These are phyloP conservation scores for Pipistrellus pipistrellus DNA, from an alignment of 2,797 vertebrate genomes.

Conservation along the genomic window DNA sequence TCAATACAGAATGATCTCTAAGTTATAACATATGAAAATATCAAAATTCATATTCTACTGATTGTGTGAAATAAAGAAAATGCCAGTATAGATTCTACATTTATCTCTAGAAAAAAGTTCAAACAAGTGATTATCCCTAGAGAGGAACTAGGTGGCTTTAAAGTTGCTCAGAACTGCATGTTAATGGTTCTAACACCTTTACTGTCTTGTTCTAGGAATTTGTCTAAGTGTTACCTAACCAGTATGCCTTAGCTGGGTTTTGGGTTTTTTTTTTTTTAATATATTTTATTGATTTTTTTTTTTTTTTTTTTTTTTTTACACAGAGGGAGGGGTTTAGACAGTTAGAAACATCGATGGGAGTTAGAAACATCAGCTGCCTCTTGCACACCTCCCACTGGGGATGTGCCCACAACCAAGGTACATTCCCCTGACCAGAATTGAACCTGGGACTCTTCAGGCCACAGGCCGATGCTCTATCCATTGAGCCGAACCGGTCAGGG, in stretches of 20 bases:
- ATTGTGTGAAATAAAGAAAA: slow-evolving; percentile 49
- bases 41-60: not conserved
- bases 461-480: too few species aligned
- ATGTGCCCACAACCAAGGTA: too few species aligned
- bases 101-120: slow-evolving; percentile 26
- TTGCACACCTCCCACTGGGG: too few species aligned
- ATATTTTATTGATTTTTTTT: too few species aligned
- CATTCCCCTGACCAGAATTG: too few species aligned
- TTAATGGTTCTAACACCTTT: not conserved
- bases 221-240: not conserved
- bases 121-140: not conserved
- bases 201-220: slow-evolving; percentile 2
- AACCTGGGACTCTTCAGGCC: too few species aligned
- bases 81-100: not conserved
- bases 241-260: not conserved
- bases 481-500: too few species aligned
- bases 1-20: not conserved
- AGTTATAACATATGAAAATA: not conserved
- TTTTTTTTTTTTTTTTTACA: too few species aligned
- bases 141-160: not conserved
- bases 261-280: too few species aligned
- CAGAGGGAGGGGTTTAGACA: too few species aligned
- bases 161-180: slow-evolving; percentile 9
- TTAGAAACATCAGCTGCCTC: too few species aligned
- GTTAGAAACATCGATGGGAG: too few species aligned